These are phyloP conservation scores for Corythoichthys haematopterus DNA, from an alignment of 2,113 vertebrate species.

Conservation along the genomic window DNA sequence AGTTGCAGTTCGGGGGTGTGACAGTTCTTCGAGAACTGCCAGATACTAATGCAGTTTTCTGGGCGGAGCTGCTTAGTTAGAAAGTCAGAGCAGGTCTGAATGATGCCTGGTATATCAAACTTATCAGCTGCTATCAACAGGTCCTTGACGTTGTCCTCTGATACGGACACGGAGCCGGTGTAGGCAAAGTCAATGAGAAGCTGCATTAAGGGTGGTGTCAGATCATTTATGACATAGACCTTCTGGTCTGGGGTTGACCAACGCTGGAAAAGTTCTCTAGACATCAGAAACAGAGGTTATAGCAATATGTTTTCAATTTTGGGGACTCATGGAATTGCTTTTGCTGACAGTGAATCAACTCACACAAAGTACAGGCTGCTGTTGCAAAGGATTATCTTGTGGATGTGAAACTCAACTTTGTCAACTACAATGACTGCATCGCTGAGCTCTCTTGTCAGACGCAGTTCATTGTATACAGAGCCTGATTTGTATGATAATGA, in stretches of 20 bases:
- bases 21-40: constrained; percentile 44
- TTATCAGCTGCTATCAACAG: constrained; percentile 75
- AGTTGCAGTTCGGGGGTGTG: constrained; percentile 64
- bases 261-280: constrained; percentile 18
- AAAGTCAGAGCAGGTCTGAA: constrained; percentile 72
- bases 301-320: background rate
- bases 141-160: constrained; percentile 64
- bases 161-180: constrained; percentile 51
- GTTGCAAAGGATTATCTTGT: constrained; percentile 37
- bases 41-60: constrained; percentile 70
- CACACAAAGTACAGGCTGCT: constrained; percentile 37
- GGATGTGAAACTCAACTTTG: constrained; percentile 7
- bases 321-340: background rate
- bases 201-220: constrained; percentile 23
- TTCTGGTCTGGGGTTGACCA: constrained; percentile 15
- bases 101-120: constrained; percentile 70
- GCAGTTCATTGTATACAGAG: constrained; percentile 19
- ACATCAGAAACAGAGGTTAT: background rate
- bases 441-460: constrained; percentile 13
- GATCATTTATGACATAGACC: constrained; percentile 8
- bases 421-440: constrained; percentile 21
- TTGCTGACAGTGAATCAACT: background rate
- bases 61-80: constrained; percentile 70
- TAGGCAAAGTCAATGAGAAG: constrained; percentile 47
- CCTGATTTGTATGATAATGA: constrained; percentile 1